phyloP scores from a whole-genome alignment of 2,113 vertebrate species.

The Hylia prasina region DNA sequence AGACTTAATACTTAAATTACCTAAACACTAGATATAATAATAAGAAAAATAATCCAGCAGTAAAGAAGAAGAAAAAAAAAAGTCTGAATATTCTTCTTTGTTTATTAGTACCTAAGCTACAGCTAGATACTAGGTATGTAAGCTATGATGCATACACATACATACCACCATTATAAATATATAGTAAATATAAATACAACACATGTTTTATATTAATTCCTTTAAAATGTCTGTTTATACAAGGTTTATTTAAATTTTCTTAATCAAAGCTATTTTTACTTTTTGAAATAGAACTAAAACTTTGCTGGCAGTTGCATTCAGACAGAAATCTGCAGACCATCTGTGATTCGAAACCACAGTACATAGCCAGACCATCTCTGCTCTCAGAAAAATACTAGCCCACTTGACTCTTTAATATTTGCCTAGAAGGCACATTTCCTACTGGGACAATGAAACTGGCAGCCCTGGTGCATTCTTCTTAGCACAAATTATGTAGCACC shows the following conservation, averaged over 20 bases:
- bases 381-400: background rate
- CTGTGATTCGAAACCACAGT: background rate
- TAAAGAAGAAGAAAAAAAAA: background rate
- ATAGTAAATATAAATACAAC: background rate
- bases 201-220: background rate
- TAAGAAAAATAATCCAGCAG: background rate
- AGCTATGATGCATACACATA: fast-evolving
- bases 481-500: background rate
- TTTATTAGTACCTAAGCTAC: background rate
- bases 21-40: background rate
- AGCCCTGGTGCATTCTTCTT: background rate
- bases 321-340: slow-evolving; percentile 28
- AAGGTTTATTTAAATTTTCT: background rate
- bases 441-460: background rate
- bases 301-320: background rate
- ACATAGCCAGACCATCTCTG: background rate
- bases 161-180: fast-evolving
- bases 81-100: background rate
- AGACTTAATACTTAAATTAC: background rate
- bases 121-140: too few species aligned
- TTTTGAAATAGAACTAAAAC: background rate
- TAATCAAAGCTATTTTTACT: slow-evolving; percentile 16
- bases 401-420: background rate
- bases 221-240: background rate
- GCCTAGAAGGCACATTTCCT: background rate